A percentile compares a stretch with the other conserved stretches of the same genome.
These are phyloP conservation scores for Solenopsis invicta DNA, from an alignment of 1,140 invertebrate genomes.

Conservation along the genomic window DNA sequence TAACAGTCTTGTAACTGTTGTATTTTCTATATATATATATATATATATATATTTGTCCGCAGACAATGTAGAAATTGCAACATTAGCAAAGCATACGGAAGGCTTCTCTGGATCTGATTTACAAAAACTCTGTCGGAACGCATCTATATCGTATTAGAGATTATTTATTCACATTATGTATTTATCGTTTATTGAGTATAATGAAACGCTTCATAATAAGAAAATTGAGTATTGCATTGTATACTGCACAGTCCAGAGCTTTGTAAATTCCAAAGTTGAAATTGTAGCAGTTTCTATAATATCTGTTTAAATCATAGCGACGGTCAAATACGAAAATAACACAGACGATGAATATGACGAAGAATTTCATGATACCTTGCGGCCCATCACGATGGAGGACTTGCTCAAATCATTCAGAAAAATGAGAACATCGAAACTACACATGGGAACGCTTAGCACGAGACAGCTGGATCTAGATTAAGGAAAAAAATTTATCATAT, in stretches of 20 bases:
- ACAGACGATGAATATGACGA: constrained; percentile 85
- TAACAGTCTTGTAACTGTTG: no score
- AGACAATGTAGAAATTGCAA: constrained; percentile 91
- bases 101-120: constrained; percentile 98
- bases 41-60: no score
- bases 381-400: constrained; percentile 93
- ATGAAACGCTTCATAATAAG: background rate
- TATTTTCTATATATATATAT: no score
- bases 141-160: constrained; percentile 95
- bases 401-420: constrained; percentile 89
- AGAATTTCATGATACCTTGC: constrained; percentile 89
- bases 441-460: constrained; percentile 83
- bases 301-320: constrained; percentile 54
- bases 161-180: constrained; percentile 86
- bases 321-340: constrained; percentile 35
- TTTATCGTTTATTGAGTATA: background rate
- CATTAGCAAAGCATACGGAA: constrained; percentile 92
- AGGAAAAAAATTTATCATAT: constrained; percentile 58
- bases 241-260: background rate
- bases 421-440: constrained; percentile 91
- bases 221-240: background rate
- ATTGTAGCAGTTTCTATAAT: background rate
- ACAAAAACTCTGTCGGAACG: constrained; percentile 95
- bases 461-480: constrained; percentile 85
- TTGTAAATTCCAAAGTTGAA: background rate